phyloP scores from a whole-genome alignment of 2,797 vertebrate species.

The Malurus leucopterus region DNA sequence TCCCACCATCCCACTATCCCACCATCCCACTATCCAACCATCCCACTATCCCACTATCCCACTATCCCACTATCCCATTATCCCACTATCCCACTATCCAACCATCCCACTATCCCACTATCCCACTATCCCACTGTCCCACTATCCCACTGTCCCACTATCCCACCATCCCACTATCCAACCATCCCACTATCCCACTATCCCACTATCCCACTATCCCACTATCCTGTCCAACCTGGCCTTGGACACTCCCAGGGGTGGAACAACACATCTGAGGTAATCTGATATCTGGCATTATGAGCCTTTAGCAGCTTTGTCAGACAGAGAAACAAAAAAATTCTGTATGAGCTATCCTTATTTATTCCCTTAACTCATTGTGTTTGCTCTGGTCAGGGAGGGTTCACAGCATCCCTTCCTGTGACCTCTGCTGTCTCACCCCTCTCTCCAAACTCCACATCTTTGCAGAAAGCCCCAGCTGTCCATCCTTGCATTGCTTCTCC shows the following conservation, averaged over 20 bases:
- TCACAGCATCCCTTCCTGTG: neutral
- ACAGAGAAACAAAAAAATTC: neutral
- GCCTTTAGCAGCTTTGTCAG: neutral
- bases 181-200: too few relatives aligned
- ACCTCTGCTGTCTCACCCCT: neutral
- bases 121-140: too few relatives aligned
- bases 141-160: too few relatives aligned
- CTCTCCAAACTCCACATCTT: neutral
- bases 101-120: too few relatives aligned
- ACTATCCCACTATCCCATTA: too few relatives aligned
- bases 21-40: too few relatives aligned
- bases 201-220: too few relatives aligned
- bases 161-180: too few relatives aligned
- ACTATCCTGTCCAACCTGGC: fast-evolving
- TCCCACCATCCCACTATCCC: too few relatives aligned
- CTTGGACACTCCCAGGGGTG: neutral
- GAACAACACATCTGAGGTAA: neutral
- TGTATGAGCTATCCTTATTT: neutral
- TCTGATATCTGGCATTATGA: neutral
- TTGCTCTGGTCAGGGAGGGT: neutral
- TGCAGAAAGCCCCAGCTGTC: neutral
- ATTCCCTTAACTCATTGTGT: neutral
- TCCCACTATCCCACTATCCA: too few relatives aligned
- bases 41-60: too few relatives aligned
- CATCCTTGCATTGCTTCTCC: neutral